These are phyloP conservation scores for Proales similis DNA, from an alignment of 1,140 invertebrate species.

Conservation along the genomic window DNA sequence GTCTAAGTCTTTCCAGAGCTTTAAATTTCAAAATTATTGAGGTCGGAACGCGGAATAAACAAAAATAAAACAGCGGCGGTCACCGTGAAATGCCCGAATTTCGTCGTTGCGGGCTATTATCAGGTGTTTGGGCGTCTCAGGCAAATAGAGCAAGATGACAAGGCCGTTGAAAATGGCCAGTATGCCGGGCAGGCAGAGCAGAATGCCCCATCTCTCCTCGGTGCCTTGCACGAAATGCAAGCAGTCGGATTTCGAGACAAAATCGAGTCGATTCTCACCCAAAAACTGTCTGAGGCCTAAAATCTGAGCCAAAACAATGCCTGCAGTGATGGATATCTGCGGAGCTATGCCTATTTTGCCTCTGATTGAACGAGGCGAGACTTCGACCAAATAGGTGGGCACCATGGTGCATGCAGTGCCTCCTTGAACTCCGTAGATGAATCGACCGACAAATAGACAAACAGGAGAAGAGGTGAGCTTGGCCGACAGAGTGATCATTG, in stretches of 20 bases:
- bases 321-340: slow-evolving; percentile 76
- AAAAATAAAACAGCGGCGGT: too few relatives aligned
- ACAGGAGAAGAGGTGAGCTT: background rate
- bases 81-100: background rate
- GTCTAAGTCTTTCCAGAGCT: slow-evolving; percentile 3
- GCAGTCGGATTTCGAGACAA: too few relatives aligned
- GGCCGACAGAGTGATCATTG: background rate
- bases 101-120: slow-evolving; percentile 2
- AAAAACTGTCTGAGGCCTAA: slow-evolving; percentile 56
- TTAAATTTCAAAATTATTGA: too few relatives aligned
- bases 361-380: slow-evolving; percentile 69
- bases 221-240: slow-evolving; percentile 64
- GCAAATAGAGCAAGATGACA: slow-evolving; percentile 69
- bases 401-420: slow-evolving; percentile 60
- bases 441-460: slow-evolving; percentile 1
- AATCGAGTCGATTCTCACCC: too few relatives aligned
- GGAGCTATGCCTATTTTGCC: slow-evolving; percentile 77
- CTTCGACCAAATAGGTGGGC: slow-evolving; percentile 78
- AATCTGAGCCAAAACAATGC: slow-evolving; percentile 64
- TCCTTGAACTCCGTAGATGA: slow-evolving; percentile 35
- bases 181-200: slow-evolving; percentile 65
- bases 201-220: slow-evolving; percentile 54
- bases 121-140: slow-evolving; percentile 70
- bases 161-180: slow-evolving; percentile 64
- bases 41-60: too few relatives aligned